A percentile compares a stretch with the other conserved stretches of the same genome.
Conservation (phyloP, 2,113 vertebrate genomes). For the Paradisaea rubra region DNA sequence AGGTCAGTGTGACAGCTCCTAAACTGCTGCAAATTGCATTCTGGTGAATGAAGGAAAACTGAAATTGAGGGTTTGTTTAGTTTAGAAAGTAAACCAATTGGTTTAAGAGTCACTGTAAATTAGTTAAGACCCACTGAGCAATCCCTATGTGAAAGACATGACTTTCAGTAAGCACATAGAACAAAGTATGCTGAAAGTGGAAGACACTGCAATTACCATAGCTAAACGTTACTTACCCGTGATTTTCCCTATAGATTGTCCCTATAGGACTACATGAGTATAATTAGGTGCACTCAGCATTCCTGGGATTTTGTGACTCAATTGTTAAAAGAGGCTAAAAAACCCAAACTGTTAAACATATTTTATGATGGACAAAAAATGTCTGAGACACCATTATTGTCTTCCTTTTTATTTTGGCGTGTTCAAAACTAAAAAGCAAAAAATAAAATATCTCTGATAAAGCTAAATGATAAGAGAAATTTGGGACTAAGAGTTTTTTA, state of each 20-base stretch:
- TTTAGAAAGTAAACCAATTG: background rate
- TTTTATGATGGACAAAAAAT: background rate
- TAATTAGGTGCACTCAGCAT: fast-evolving
- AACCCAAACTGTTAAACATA: fast-evolving
- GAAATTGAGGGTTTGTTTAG: background rate
- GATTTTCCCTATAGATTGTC: background rate
- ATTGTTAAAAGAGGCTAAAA: background rate
- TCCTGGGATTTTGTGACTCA: background rate
- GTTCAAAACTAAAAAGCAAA: background rate
- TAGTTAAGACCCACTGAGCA: background rate
- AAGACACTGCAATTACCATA: background rate
- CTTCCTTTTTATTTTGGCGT: background rate
- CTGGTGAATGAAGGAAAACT: background rate
- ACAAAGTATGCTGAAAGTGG: background rate
- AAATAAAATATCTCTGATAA: background rate
- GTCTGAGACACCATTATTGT: background rate
- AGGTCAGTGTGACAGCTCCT: background rate
- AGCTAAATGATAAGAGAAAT: background rate
- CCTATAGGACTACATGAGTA: background rate
- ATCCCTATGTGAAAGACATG: background rate
- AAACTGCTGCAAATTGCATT: background rate
- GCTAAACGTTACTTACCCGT: background rate
- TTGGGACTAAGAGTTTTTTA: background rate
- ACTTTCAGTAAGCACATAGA: background rate
- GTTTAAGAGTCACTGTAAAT: background rate